phyloP scores from a whole-genome alignment of 2,888 invertebrate species.

The Drosophila kuntzei region DNA sequence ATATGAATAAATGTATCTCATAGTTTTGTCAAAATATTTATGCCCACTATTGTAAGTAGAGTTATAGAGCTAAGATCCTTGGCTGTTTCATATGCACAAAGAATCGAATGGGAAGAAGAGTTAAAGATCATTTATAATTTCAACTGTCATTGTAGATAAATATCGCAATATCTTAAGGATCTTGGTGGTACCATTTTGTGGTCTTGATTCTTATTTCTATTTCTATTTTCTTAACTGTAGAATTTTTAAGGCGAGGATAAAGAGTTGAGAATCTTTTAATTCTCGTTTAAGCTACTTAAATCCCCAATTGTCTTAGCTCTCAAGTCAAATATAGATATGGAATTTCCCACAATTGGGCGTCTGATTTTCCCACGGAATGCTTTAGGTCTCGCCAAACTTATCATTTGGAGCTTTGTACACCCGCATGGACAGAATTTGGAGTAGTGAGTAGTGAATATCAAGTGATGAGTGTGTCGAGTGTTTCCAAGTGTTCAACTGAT shows the following conservation, averaged over 20 bases:
- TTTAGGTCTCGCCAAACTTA: constrained; percentile 37
- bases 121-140: neutral
- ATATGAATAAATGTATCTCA: too few relatives aligned
- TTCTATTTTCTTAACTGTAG: neutral
- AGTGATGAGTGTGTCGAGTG: constrained; percentile 8
- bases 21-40: too few relatives aligned
- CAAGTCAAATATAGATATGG: constrained; percentile 1
- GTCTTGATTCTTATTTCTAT: neutral
- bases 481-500: constrained; percentile 40
- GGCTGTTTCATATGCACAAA: too few relatives aligned
- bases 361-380: constrained; percentile 52
- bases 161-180: too few relatives aligned
- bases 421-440: constrained; percentile 46
- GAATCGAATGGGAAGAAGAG: too few relatives aligned
- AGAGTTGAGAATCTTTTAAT: neutral
- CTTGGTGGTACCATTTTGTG: too few relatives aligned
- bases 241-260: neutral
- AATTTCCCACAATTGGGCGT: constrained; percentile 44
- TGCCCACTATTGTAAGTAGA: too few relatives aligned
- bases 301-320: neutral
- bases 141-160: neutral
- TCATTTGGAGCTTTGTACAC: constrained; percentile 62
- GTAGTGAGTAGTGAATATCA: constrained; percentile 7
- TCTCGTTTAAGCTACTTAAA: neutral
- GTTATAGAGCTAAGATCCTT: too few relatives aligned